Percentiles rank a stretch among this genome's conserved stretches.
Evolutionary conservation across 2,113 vertebrate species (phyloP).

Genomic region (Bagarius yarrelli): DNA sequence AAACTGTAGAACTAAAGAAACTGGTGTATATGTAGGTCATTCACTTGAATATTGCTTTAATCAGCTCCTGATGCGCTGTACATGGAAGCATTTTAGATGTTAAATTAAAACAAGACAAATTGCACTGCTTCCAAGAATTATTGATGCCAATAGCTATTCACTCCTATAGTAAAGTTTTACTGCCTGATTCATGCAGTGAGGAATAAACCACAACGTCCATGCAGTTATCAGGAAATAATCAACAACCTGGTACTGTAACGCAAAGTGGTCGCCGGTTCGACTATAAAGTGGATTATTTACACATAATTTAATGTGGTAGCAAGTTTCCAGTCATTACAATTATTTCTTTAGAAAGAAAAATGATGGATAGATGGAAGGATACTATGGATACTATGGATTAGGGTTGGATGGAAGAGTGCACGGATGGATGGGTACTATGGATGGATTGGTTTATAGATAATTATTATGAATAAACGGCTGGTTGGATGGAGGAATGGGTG

Average conservation of each 20-base stretch:
- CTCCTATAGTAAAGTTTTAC: background rate
- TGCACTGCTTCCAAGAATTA: constrained; percentile 4
- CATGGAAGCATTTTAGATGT: background rate
- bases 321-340: background rate
- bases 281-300: background rate
- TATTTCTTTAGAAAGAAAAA: too few species aligned
- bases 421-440: too few species aligned
- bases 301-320: background rate
- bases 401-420: too few species aligned
- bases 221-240: background rate
- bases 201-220: background rate
- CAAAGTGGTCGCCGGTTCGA: background rate
- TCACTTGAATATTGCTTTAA: constrained; percentile 16
- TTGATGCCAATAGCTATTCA: constrained; percentile 2
- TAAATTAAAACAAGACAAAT: background rate
- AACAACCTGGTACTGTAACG: background rate
- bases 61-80: constrained; percentile 5
- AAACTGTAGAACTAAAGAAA: constrained; percentile 18
- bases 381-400: too few species aligned
- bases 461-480: too few species aligned
- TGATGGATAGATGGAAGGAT: too few species aligned
- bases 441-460: too few species aligned
- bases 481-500: too few species aligned
- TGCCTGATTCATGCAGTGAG: background rate
- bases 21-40: constrained; percentile 8